Conservation (phyloP, 2,113 vertebrate genomes). For the Menidia beryllina region DNA sequence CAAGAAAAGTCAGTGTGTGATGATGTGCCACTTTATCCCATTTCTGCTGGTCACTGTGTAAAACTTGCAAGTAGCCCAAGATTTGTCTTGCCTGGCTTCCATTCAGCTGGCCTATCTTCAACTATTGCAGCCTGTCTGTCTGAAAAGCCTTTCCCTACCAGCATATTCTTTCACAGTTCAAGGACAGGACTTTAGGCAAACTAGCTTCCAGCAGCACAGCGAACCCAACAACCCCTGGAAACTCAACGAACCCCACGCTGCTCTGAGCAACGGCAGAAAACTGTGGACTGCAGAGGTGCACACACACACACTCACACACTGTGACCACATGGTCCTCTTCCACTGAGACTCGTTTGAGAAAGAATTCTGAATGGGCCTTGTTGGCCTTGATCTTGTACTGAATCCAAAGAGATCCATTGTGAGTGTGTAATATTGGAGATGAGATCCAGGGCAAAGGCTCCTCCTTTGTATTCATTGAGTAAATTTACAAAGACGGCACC, state of each 20-base stretch:
- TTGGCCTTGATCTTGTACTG: conserved; percentile 38
- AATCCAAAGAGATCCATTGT: conserved; percentile 57
- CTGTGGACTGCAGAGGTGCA: conserved; percentile 55
- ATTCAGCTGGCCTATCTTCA: conserved; percentile 74
- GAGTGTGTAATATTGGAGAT: conserved; percentile 53
- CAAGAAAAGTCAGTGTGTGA: conserved; percentile 37
- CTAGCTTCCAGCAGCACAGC: conserved; percentile 61
- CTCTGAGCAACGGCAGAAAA: conserved; percentile 71
- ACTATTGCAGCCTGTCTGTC: conserved; percentile 74
- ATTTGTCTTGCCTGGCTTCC: conserved; percentile 73
- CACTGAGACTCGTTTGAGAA: conserved; percentile 42
- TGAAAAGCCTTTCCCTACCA: conserved; percentile 74
- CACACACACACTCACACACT: conserved; percentile 26
- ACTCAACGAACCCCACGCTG: conserved; percentile 69
- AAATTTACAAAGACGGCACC: conserved; percentile 65
- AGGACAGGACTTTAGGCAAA: conserved; percentile 78
- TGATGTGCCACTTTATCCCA: conserved; percentile 43
- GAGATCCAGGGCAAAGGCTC: conserved; percentile 61
- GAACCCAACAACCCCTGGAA: conserved; percentile 80
- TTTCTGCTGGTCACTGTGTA: conserved; percentile 43
- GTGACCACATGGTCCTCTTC: conserved; percentile 46
- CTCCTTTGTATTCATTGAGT: conserved; percentile 49
- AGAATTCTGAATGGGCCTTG: conserved; percentile 45
- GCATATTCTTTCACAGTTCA: conserved; percentile 78
- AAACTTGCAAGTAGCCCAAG: conserved; percentile 62